Evolutionary conservation across 2,797 vertebrate species (phyloP).

Genomic region (Acrossocheilus wenchowensis): DNA sequence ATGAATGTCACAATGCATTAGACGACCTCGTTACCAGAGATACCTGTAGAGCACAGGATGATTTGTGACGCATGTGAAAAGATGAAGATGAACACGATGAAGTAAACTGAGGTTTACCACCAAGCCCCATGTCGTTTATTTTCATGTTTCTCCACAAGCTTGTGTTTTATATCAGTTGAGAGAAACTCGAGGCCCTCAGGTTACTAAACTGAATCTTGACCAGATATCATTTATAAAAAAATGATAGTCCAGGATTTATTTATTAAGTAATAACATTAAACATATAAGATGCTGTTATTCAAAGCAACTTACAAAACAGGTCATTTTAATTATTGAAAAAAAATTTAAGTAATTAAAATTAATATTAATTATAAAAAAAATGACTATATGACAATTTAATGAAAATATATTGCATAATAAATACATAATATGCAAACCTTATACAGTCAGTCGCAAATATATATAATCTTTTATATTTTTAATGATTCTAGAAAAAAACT

Average conservation of each 20-base stretch:
- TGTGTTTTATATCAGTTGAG: background rate
- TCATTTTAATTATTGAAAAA: background rate
- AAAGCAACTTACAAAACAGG: background rate
- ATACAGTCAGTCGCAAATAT: background rate
- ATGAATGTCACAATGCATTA: constrained; percentile 4
- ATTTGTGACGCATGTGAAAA: background rate
- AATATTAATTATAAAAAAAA: background rate
- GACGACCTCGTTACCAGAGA: background rate
- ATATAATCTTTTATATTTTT: background rate
- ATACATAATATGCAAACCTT: background rate
- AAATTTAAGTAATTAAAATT: background rate
- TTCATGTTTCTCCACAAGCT: background rate
- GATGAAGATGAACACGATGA: background rate
- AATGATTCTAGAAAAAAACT: background rate
- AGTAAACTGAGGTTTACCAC: background rate
- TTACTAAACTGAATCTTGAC: background rate
- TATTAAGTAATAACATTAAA: background rate
- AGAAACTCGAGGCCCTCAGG: background rate
- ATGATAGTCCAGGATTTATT: background rate
- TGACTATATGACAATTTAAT: background rate
- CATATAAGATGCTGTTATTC: background rate
- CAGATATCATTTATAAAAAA: background rate
- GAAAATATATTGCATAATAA: background rate
- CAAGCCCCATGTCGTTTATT: background rate
- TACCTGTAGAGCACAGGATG: background rate